Evolutionary conservation across 2,888 invertebrate genomes (phyloP).

Genomic region (Odontocolon sp.): DNA sequence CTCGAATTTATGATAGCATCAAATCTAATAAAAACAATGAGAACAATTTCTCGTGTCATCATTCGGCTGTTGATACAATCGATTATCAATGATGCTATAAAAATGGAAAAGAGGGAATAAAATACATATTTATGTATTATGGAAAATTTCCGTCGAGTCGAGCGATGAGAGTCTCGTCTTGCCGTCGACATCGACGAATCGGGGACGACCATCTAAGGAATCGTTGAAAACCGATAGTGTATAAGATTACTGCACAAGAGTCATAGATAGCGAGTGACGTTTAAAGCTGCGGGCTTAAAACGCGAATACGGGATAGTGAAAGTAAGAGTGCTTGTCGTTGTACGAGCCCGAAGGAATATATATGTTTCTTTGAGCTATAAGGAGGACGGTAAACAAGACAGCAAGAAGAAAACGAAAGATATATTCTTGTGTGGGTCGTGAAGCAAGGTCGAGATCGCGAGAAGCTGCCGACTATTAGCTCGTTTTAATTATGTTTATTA

Average conservation of each 20-base stretch:
- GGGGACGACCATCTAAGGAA: slow-evolving; percentile 55
- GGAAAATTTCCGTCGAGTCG: slow-evolving; percentile 28
- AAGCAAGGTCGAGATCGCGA: slow-evolving; percentile 47
- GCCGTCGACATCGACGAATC: slow-evolving; percentile 38
- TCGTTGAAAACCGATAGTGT: slow-evolving; percentile 56
- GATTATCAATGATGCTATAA: slow-evolving; percentile 42
- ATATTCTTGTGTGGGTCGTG: slow-evolving; percentile 47
- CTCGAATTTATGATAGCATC: no score
- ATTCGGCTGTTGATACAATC: slow-evolving; percentile 4
- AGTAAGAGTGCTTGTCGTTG: slow-evolving; percentile 47
- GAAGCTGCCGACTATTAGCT: slow-evolving; percentile 36
- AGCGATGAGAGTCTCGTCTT: no score
- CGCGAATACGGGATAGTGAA: slow-evolving; percentile 32
- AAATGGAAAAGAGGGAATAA: slow-evolving; percentile 45
- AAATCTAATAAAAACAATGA: no score
- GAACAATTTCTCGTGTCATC: no score
- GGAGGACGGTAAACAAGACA: slow-evolving; percentile 48
- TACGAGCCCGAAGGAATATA: slow-evolving; percentile 40
- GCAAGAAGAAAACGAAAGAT: slow-evolving; percentile 44
- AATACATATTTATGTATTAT: slow-evolving; percentile 52
- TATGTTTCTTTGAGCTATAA: slow-evolving; percentile 34
- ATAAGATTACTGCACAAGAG: slow-evolving; percentile 12
- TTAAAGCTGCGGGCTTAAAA: slow-evolving; percentile 24
- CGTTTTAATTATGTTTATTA: slow-evolving; percentile 58
- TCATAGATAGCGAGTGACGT: slow-evolving; percentile 2